Percentiles rank a stretch among this genome's conserved stretches.
Conservation (phyloP, 1,140 invertebrate genomes). For the Zaprionus nigranus region DNA sequence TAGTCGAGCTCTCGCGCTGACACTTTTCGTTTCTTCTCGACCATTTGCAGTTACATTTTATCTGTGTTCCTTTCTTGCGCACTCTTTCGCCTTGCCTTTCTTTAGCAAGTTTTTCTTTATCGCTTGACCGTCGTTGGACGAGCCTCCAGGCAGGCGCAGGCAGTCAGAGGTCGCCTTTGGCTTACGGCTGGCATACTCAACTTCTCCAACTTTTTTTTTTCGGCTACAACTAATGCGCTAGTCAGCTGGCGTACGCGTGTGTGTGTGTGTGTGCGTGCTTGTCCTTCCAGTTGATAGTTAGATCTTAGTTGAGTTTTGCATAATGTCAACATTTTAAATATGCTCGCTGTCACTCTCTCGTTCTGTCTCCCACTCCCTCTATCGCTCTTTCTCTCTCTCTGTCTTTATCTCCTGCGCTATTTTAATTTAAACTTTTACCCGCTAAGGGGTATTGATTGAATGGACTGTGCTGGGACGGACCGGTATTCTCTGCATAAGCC, state of each 20-base stretch:
- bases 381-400: neutral
- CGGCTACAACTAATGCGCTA: slow-evolving; percentile 18
- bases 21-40: slow-evolving; percentile 71
- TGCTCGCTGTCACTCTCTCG: neutral
- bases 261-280: too few species aligned
- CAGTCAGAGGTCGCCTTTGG: slow-evolving; percentile 8
- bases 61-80: slow-evolving; percentile 39
- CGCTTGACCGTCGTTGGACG: slow-evolving; percentile 53
- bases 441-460: slow-evolving; percentile 30
- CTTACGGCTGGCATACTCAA: neutral
- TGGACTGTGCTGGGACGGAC: neutral
- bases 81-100: slow-evolving; percentile 19
- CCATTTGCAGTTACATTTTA: slow-evolving; percentile 63
- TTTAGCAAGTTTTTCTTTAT: slow-evolving; percentile 62
- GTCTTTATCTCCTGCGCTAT: neutral
- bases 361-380: neutral
- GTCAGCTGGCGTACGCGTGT: slow-evolving; percentile 1
- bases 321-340: slow-evolving; percentile 31
- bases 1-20: slow-evolving; percentile 54
- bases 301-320: slow-evolving; percentile 63
- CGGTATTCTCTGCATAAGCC: slow-evolving; percentile 36
- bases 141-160: slow-evolving; percentile 41
- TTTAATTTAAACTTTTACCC: slow-evolving; percentile 63
- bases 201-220: slow-evolving; percentile 34
- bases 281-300: slow-evolving; percentile 43